A percentile compares a stretch with the other conserved stretches of the same genome.
These are phyloP conservation scores for Drosophila repletoides DNA, from an alignment of 1,140 invertebrate species.

Conservation along the genomic window DNA sequence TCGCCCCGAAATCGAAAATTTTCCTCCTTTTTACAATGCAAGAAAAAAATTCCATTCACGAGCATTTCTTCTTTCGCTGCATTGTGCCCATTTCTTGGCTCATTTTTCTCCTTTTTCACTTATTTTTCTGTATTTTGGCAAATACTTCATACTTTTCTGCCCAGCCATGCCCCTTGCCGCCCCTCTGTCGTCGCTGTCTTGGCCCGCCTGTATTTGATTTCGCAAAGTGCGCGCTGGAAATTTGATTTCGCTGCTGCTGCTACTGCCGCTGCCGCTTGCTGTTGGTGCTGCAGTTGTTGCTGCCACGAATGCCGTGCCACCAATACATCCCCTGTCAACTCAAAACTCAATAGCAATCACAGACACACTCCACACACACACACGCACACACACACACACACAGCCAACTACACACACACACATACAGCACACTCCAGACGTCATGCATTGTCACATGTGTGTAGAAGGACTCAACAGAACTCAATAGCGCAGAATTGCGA, in stretches of 20 bases:
- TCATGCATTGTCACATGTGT: conserved; percentile 40
- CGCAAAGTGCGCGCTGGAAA: conserved; percentile 73
- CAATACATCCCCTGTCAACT: conserved; percentile 53
- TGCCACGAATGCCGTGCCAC: conserved; percentile 30
- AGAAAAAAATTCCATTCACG: conserved; percentile 65
- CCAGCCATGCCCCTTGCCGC: background rate
- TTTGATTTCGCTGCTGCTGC: conserved; percentile 59
- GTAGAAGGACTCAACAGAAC: background rate
- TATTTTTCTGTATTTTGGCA: conserved; percentile 63
- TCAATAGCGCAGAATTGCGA: conserved; percentile 2
- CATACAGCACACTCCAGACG: conserved; percentile 37
- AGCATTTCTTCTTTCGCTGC: conserved; percentile 37
- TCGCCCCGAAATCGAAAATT: conserved; percentile 46
- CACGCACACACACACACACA: conserved; percentile 11
- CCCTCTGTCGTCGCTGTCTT: background rate
- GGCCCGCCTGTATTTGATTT: conserved; percentile 63
- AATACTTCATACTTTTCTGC: conserved; percentile 68
- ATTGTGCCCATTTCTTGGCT: conserved; percentile 51
- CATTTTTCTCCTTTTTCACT: background rate
- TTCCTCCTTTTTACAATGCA: conserved; percentile 60
- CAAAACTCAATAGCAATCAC: conserved; percentile 53
- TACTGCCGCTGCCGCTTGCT: conserved; percentile 22
- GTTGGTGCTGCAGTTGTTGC: conserved; percentile 10
- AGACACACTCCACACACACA: conserved; percentile 42
- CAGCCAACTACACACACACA: conserved; percentile 15